A percentile compares a stretch with the other conserved stretches of the same genome.
Conservation (phyloP, 2,113 vertebrate genomes). For the Synchiropus splendidus region DNA sequence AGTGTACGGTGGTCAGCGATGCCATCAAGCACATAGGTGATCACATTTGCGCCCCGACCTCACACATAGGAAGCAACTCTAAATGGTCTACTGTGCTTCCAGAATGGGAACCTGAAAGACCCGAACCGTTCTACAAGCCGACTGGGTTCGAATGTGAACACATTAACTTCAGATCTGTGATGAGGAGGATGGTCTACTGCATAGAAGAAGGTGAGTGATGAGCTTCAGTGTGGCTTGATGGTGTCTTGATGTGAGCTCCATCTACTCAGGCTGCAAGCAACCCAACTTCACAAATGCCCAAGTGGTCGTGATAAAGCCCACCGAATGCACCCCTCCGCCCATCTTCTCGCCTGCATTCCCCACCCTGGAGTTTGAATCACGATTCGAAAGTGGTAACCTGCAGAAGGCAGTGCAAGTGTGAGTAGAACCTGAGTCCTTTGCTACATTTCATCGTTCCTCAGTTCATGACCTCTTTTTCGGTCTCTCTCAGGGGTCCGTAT, state of each 20-base stretch:
- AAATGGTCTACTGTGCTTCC: not conserved
- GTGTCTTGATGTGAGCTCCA: too few species aligned
- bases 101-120: conserved; percentile 81
- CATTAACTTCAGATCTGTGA: conserved; percentile 38
- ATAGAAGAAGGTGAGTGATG: conserved; percentile 68
- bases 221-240: too few species aligned
- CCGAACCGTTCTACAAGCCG: conserved; percentile 77
- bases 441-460: not conserved
- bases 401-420: conserved; percentile 81
- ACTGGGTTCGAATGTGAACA: conserved; percentile 53
- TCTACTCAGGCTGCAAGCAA: conserved; percentile 42
- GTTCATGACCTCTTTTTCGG: not conserved
- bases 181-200: conserved; percentile 70
- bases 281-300: conserved; percentile 69
- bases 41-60: not conserved
- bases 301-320: conserved; percentile 59
- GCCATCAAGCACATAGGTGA: conserved; percentile 76
- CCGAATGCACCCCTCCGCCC: not conserved
- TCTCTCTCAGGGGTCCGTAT: conserved; percentile 64
- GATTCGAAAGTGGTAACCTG: conserved; percentile 91
- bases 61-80: not conserved
- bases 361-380: conserved; percentile 80
- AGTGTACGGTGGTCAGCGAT: conserved; percentile 80
- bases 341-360: conserved; percentile 50
- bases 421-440: conserved; percentile 34